Evolutionary conservation across 2,113 vertebrate species (phyloP), one percentile per base, ranked within the genome.

Genomic region (Tachysurus vachellii): DNA sequence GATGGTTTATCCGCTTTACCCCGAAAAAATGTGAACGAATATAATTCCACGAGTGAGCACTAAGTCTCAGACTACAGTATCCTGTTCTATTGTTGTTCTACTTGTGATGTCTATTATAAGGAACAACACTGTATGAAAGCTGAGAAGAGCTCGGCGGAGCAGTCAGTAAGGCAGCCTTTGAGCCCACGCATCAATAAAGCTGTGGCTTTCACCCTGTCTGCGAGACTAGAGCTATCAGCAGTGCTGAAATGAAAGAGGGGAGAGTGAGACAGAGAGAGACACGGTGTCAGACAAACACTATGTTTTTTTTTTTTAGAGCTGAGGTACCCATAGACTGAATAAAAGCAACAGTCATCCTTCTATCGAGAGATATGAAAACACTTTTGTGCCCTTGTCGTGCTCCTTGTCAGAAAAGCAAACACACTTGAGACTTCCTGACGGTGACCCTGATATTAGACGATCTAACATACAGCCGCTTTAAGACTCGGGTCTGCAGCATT

Each of bases 161-260:
- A 85, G 86, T 76, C 86, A 89, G 84, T 85, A 59, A 89, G 86
- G 82, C 87, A 66, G 88, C 54, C 87, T 91, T 89, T 91, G 88
- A 89, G 85, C 88, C 90, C 87, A 91, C 87, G 88, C 90, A 88
- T 91, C 90, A 91, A 91, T 91, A 89, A 91, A 91, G 85, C 90
- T 82, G 75, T 73, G 86, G 76, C 90, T 87, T 82, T 85, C 61
- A 68, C 89, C 70, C 82, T 86, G 56, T 89, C 86, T 59, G 71
- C 42, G 31, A 86, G 86, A 84, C 90, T 82, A 82, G 82, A 61
- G 79, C 80, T 71, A 88, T 88, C 75, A 88, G 83, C 66, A 68
- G 76, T 57, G 70, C 85, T 71, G 82, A 87, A 82, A 82, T 62
- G 59, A 85, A 71, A 85, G 50, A 70, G 71, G 59, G 54, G 70